phyloP scores from a whole-genome alignment of 2,797 vertebrate genomes.

The Adelosebastes latens region DNA sequence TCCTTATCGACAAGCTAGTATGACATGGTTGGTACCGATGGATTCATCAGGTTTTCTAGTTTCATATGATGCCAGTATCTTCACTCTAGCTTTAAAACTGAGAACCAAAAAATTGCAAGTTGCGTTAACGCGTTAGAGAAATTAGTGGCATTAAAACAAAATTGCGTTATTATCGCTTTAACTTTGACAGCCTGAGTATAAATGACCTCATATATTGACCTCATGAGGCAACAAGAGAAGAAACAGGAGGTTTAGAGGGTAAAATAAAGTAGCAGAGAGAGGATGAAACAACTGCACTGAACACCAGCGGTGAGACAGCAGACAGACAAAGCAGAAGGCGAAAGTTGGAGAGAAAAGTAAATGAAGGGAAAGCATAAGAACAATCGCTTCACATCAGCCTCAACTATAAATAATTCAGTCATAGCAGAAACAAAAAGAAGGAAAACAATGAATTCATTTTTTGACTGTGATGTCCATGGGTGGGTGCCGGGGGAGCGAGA shows the following conservation, averaged over 20 bases:
- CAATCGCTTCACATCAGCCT: conserved; percentile 57
- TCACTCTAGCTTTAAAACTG: no score
- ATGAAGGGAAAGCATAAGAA: conserved; percentile 46
- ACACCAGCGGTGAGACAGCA: conserved; percentile 5
- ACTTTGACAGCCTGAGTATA: not conserved
- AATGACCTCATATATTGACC: not conserved
- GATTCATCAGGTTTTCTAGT: no score
- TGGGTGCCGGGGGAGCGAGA: conserved; percentile 51
- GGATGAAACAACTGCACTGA: conserved; percentile 8
- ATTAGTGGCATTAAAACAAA: no score
- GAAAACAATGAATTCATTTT: conserved; percentile 64
- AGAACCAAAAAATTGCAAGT: no score
- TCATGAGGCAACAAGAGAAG: not conserved
- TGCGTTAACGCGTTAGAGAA: no score
- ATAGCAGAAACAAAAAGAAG: conserved; percentile 52
- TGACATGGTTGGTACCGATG: no score
- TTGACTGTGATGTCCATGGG: conserved; percentile 60
- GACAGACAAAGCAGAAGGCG: not conserved
- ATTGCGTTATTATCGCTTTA: no score
- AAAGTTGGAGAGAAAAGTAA: conserved; percentile 40
- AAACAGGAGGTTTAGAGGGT: not conserved
- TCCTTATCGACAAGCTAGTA: no score
- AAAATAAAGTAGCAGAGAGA: not conserved
- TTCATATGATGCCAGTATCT: no score
- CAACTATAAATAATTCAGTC: conserved; percentile 76